These are phyloP conservation scores for Galleria mellonella DNA, from an alignment of 1,140 invertebrate genomes.

Conservation along the genomic window DNA sequence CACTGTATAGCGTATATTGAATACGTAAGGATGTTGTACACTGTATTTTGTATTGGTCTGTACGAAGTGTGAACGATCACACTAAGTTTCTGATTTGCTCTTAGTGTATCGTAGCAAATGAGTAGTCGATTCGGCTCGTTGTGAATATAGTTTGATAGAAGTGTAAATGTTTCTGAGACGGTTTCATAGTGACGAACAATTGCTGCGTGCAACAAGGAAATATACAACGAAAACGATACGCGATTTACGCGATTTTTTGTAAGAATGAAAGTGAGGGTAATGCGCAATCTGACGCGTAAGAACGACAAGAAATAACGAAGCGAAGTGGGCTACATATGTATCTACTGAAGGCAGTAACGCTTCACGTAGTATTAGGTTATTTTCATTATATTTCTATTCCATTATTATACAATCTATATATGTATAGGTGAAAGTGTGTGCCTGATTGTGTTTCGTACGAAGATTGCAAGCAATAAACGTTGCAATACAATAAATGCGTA, in stretches of 20 bases:
- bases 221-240: slow-evolving; percentile 22
- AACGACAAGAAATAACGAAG: not conserved
- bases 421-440: slow-evolving; percentile 40
- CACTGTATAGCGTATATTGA: no score
- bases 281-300: not conserved
- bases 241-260: not conserved
- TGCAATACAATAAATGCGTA: slow-evolving; percentile 45
- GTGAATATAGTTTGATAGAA: slow-evolving; percentile 16
- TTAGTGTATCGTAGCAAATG: slow-evolving; percentile 24
- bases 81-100: slow-evolving; percentile 14
- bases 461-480: slow-evolving; percentile 51
- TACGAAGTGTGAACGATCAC: no score
- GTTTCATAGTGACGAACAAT: not conserved
- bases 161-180: no score
- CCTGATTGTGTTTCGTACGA: slow-evolving; percentile 39
- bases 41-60: no score
- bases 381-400: slow-evolving; percentile 41
- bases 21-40: no score
- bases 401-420: slow-evolving; percentile 23
- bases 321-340: no score
- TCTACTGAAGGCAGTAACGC: slow-evolving; percentile 2
- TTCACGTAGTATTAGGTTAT: slow-evolving; percentile 33
- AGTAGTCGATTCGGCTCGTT: slow-evolving; percentile 17
- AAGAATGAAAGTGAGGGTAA: not conserved
- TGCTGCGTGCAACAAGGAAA: not conserved